phyloP scores from a whole-genome alignment of 2,797 vertebrate genomes.

The Oreochromis grahami region DNA sequence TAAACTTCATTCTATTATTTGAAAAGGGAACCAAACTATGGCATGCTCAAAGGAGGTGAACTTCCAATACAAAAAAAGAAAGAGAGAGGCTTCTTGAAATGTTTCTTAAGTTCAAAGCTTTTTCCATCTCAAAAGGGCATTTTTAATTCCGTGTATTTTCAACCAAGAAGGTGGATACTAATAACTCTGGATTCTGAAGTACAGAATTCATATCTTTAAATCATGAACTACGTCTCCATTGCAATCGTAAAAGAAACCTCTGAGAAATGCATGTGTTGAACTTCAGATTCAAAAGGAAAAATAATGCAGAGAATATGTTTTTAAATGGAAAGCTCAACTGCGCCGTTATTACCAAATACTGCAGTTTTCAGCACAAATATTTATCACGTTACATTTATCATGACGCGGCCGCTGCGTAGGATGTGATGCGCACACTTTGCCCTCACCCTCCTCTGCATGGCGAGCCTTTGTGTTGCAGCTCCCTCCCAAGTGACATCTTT shows the following conservation, averaged over 20 bases:
- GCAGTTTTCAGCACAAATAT: slow-evolving; percentile 24
- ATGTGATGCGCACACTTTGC: not conserved
- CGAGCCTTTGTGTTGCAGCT: slow-evolving; percentile 33
- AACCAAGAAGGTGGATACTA: slow-evolving; percentile 68
- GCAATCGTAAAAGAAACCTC: slow-evolving; percentile 69
- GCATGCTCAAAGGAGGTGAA: slow-evolving; percentile 86
- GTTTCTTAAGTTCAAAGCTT: slow-evolving; percentile 92
- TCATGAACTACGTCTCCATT: slow-evolving; percentile 61
- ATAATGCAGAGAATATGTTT: slow-evolving; percentile 26
- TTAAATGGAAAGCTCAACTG: not conserved
- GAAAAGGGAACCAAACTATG: slow-evolving; percentile 85
- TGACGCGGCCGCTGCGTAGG: not conserved
- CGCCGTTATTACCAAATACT: not conserved
- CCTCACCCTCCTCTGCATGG: slow-evolving; percentile 12
- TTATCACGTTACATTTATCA: slow-evolving; percentile 1
- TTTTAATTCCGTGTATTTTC: slow-evolving; percentile 89
- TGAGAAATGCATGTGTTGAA: slow-evolving; percentile 52
- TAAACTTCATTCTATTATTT: slow-evolving; percentile 90
- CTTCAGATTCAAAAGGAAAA: slow-evolving; percentile 42
- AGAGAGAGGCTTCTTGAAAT: slow-evolving; percentile 80
- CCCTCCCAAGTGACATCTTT: slow-evolving; percentile 68
- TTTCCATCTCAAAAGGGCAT: slow-evolving; percentile 91
- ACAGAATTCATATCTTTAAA: slow-evolving; percentile 72
- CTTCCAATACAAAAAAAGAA: slow-evolving; percentile 80
- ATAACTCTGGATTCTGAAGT: slow-evolving; percentile 69